Evolutionary conservation across 2,888 invertebrate species (phyloP).

Genomic region (Physocephala rufipes): DNA sequence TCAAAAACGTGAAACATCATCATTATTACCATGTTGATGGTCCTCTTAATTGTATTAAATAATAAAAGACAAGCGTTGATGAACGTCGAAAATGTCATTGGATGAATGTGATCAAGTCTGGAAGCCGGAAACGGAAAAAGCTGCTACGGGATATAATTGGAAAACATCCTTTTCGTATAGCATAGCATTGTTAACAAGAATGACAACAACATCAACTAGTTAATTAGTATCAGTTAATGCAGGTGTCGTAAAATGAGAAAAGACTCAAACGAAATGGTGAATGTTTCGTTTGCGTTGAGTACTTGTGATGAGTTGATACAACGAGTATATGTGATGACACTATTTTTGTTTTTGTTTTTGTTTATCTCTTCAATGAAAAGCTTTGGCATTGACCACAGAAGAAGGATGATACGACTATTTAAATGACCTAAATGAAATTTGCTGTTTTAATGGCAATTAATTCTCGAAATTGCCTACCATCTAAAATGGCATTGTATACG

Average conservation of each 20-base stretch:
- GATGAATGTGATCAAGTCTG: constrained; percentile 7
- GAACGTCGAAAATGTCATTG: constrained; percentile 30
- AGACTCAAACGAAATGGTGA: no score
- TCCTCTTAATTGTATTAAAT: constrained; percentile 30
- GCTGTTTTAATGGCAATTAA: no score
- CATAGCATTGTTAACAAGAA: constrained; percentile 11
- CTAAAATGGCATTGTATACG: no score
- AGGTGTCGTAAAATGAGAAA: background rate
- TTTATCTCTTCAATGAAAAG: background rate
- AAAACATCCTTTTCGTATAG: constrained; percentile 30
- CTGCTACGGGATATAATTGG: constrained; percentile 29
- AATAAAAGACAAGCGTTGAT: constrained; percentile 37
- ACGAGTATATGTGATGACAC: constrained; percentile 3
- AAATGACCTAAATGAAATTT: no score
- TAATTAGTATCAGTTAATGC: constrained; percentile 12
- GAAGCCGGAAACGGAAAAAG: constrained; percentile 7
- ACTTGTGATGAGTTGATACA: no score
- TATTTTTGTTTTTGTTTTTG: background rate
- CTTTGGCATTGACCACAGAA: background rate
- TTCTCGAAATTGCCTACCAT: no score
- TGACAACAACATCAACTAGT: no score
- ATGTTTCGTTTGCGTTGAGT: no score
- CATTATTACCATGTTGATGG: no score
- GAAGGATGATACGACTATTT: no score
- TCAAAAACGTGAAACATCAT: no score